Evolutionary conservation across 1,140 invertebrate species (phyloP).

Genomic region (Prorops nasuta): DNA sequence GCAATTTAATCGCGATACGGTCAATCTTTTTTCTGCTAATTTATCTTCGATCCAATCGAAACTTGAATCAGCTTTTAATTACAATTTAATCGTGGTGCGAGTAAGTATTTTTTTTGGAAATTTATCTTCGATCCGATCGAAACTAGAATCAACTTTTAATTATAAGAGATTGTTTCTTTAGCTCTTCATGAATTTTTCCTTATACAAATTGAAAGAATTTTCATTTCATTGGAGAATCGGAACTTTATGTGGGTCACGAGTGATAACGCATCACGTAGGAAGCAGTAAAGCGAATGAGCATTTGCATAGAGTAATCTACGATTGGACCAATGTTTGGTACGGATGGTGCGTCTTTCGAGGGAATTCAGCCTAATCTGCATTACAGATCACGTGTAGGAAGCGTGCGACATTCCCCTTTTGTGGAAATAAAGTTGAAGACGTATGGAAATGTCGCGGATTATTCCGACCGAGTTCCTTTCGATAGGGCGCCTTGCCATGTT

Average conservation of each 20-base stretch:
- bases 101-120: no score
- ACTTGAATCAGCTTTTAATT: no score
- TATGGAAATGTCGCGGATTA: constrained; percentile 52
- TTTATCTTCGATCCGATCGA: no score
- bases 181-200: no score
- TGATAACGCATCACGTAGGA: background rate
- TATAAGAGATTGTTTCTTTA: no score
- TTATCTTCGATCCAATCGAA: no score
- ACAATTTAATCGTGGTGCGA: no score
- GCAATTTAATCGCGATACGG: no score
- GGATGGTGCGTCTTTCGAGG: constrained; percentile 15
- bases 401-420: constrained; percentile 12
- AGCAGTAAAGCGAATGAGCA: background rate
- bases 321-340: constrained; percentile 18
- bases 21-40: no score
- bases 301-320: constrained; percentile 2
- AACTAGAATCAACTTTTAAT: no score
- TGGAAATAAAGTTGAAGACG: constrained; percentile 49
- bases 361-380: constrained; percentile 49
- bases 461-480: constrained; percentile 50
- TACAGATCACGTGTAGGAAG: constrained; percentile 49
- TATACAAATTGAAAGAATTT: no score
- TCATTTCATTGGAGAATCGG: background rate
- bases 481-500: constrained; percentile 30
- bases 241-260: background rate